A percentile compares a stretch with the other conserved stretches of the same genome.
phyloP scores from a whole-genome alignment of 2,113 vertebrate genomes.

The Pagrus major region DNA sequence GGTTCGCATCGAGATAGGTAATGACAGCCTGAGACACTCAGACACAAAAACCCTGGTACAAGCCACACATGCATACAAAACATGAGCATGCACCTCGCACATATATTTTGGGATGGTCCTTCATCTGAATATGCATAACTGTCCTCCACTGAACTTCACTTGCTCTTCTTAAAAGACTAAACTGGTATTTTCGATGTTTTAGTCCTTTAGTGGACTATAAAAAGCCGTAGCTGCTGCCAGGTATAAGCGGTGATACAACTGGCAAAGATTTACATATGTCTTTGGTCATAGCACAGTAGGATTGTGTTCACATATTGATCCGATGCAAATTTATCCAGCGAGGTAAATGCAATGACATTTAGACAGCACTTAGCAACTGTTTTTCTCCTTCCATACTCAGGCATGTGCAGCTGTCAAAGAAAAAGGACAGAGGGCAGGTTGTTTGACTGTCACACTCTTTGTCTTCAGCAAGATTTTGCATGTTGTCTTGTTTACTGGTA shows the following conservation, averaged over 20 bases:
- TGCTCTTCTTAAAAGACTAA: background rate
- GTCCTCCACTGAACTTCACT: background rate
- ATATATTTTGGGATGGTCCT: background rate
- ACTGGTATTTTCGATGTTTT: background rate
- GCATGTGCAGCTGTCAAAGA: background rate
- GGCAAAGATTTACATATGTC: background rate
- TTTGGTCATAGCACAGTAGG: background rate
- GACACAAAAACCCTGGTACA: background rate
- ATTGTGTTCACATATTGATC: conserved; percentile 22
- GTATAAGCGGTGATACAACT: background rate
- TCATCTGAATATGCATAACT: background rate
- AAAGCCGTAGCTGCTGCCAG: background rate
- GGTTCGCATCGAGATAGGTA: conserved; percentile 27
- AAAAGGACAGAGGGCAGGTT: background rate
- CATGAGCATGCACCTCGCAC: background rate
- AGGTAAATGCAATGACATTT: conserved; percentile 43
- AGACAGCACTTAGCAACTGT: conserved; percentile 28
- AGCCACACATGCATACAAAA: conserved; percentile 46
- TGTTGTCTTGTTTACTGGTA: conserved; percentile 8
- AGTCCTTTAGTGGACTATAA: background rate
- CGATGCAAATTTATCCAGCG: conserved; percentile 43
- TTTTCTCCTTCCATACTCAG: conserved; percentile 13
- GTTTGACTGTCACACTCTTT: conserved; percentile 3
- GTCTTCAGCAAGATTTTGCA: background rate
- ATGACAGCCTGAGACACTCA: conserved; percentile 53